These are phyloP conservation scores for Hippocampus zosterae DNA, from an alignment of 2,113 vertebrate genomes.

Conservation along the genomic window DNA sequence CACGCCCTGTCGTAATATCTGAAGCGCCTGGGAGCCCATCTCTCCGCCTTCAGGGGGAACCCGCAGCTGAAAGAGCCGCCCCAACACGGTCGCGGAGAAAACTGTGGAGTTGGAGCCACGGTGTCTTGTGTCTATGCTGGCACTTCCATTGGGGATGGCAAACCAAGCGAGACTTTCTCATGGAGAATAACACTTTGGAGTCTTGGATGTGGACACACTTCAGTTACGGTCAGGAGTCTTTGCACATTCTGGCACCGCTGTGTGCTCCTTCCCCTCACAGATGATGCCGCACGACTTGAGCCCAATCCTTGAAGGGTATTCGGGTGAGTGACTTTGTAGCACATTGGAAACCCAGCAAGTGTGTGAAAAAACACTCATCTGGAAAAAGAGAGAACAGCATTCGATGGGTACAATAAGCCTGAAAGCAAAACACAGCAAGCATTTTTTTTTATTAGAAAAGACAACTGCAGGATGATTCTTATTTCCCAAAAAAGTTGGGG, in stretches of 20 bases:
- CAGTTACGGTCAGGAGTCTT: slow-evolving; percentile 46
- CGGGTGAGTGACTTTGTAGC: slow-evolving; percentile 62
- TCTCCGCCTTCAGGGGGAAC: slow-evolving; percentile 46
- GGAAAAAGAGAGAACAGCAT: slow-evolving; percentile 51
- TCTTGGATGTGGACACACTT: slow-evolving; percentile 41
- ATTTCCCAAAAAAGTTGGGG: not conserved
- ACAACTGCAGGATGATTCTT: not conserved
- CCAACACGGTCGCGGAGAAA: slow-evolving; percentile 45
- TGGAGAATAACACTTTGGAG: slow-evolving; percentile 46
- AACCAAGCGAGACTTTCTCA: slow-evolving; percentile 54
- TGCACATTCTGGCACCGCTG: slow-evolving; percentile 54
- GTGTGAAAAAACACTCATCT: slow-evolving; percentile 62
- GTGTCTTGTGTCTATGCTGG: slow-evolving; percentile 59
- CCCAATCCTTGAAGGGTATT: slow-evolving; percentile 51
- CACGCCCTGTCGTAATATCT: slow-evolving; percentile 87
- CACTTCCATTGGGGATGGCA: slow-evolving; percentile 64
- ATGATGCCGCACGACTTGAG: slow-evolving; percentile 34
- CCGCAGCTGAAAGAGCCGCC: slow-evolving; percentile 36
- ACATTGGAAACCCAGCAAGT: slow-evolving; percentile 61
- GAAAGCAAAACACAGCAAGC: not conserved
- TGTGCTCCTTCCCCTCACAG: slow-evolving; percentile 35
- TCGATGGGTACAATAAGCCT: not conserved
- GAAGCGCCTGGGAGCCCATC: slow-evolving; percentile 83
- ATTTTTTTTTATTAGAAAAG: not conserved
- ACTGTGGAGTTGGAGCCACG: slow-evolving; percentile 58